Base-by-base conservation (phyloP, 2,113 vertebrate species). In the Notarius lentiginosus region DNA sequence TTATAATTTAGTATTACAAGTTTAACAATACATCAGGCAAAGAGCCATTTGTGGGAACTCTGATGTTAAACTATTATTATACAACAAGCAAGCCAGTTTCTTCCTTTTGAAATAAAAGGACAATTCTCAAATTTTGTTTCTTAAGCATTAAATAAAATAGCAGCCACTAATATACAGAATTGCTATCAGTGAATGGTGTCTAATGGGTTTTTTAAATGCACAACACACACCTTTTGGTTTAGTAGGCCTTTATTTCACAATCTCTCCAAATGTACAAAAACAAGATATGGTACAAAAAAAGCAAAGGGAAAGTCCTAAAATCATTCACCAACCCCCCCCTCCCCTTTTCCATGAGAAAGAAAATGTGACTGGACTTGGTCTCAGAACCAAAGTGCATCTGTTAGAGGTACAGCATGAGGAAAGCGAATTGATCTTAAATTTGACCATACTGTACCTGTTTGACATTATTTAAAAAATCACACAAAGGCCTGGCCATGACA, bases 261-360 rank as follows among this genome's bases (percentile, higher is more conserved):
- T 93, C 93, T 93, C 93, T 95, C 94, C 92, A 95, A 95, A 95
- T 95, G 93, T 95, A 95, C 92, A 95, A 95, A 95, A 95, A 94
- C 90, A 90, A 95, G 82, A 91, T 88, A 84, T 87, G 92, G 90
- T 90, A 94, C 85, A 92, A 93, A 94, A 90, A 30, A 85, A 84
- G 88, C 55, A 27, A 72, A 73, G 61, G 66, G 82, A 41, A 86
- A 86, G 83, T 47, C 72, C 81, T 53, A 55, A 55, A 7, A 92
- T 84, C 7, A 89, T 90, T 91, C 90, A 93, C 91, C 86, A 91
- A 88, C 73, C 90, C 73, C 87, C 87, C 83, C 88, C 84, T 87
- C 90, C 91, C 88, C 61, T 79, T 80, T 84, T 91, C 90, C 90
- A 89, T 76, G 91, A 91, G 30, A 88, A 92, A 90, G 81, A 56